Evolutionary conservation across 2,113 vertebrate genomes (phyloP).

Genomic region (Rhinopomastus cyanomelas): DNA sequence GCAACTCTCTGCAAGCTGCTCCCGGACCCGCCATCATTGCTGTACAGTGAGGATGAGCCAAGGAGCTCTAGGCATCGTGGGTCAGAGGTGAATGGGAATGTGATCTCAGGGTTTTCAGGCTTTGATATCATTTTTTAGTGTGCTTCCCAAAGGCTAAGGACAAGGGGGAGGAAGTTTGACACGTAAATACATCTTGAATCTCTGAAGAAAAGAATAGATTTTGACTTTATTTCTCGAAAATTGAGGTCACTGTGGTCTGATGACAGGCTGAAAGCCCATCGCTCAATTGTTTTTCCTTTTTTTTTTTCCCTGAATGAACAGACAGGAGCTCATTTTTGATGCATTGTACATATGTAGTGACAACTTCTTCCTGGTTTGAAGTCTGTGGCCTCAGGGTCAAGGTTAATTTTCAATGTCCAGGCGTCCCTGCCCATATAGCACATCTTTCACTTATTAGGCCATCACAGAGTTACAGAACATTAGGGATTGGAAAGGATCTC

Average conservation of each 20-base stretch:
- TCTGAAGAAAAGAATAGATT: constrained; percentile 68
- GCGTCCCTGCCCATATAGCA: neutral
- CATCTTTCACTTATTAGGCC: neutral
- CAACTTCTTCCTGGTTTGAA: constrained; percentile 61
- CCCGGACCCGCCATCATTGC: neutral
- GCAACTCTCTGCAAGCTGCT: neutral
- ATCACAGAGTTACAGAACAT: no score
- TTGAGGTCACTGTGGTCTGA: constrained; percentile 64
- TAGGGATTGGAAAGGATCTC: no score
- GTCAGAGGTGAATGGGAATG: constrained; percentile 32
- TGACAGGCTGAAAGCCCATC: constrained; percentile 73
- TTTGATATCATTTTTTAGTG: constrained; percentile 44
- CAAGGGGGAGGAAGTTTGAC: constrained; percentile 48
- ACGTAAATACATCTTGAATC: constrained; percentile 71
- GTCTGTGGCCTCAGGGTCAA: constrained; percentile 53
- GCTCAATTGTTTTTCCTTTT: constrained; percentile 27
- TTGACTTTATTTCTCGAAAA: constrained; percentile 75
- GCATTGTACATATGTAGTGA: constrained; percentile 50
- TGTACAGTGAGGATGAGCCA: accelerated
- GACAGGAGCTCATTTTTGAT: constrained; percentile 44
- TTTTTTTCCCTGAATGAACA: neutral
- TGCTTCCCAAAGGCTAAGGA: constrained; percentile 64
- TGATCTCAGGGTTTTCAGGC: constrained; percentile 3
- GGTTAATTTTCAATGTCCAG: constrained; percentile 18
- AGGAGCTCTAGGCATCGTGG: neutral